Percentiles rank a stretch among this genome's conserved stretches.
Evolutionary conservation across 1,140 invertebrate genomes (phyloP).

Genomic region (Oryzaephilus surinamensis): DNA sequence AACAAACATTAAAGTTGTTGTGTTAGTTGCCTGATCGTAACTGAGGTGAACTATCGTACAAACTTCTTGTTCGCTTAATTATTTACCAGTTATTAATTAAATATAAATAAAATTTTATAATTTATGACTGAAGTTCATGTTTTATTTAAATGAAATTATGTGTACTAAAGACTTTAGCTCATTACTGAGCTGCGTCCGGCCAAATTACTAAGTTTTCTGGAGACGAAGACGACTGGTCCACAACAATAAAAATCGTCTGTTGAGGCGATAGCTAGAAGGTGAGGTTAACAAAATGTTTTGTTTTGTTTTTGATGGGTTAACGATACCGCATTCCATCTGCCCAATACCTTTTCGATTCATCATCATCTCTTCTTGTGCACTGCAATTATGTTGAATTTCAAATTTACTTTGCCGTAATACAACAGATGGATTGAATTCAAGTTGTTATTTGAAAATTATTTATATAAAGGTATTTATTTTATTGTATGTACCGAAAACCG

Average conservation of each 20-base stretch:
- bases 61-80: too few species aligned
- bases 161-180: too few species aligned
- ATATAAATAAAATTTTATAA: conserved; percentile 1
- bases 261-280: not conserved
- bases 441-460: not conserved
- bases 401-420: not conserved
- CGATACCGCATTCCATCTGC: conserved; percentile 7
- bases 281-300: conserved; percentile 10
- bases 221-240: not conserved
- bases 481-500: too few species aligned
- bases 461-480: too few species aligned
- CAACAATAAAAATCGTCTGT: not conserved
- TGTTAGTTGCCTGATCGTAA: too few species aligned
- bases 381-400: conserved; percentile 1
- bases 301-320: conserved; percentile 11
- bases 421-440: conserved; percentile 2
- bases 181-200: conserved; percentile 2
- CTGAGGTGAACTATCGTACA: too few species aligned
- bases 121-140: too few species aligned
- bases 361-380: conserved; percentile 2
- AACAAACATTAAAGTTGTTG: not conserved
- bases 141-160: too few species aligned
- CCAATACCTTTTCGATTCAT: conserved; percentile 8
- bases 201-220: conserved; percentile 4
- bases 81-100: too few species aligned